Evolutionary conservation across 2,888 invertebrate genomes (phyloP).

Genomic region (Drosophila fungiperda): DNA sequence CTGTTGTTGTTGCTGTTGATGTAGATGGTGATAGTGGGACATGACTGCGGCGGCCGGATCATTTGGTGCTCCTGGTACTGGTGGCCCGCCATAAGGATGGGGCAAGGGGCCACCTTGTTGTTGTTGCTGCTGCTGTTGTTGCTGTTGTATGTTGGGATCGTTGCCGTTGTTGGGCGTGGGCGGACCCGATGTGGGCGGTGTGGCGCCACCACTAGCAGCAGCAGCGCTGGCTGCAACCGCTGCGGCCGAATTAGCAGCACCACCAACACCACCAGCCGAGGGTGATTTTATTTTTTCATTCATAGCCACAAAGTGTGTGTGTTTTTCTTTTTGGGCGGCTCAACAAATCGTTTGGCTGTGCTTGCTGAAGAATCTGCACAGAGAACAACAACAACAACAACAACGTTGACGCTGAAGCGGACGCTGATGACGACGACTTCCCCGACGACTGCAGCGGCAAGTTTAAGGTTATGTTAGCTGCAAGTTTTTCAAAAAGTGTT

Average conservation of each 20-base stretch:
- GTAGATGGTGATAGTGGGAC: conserved; percentile 83
- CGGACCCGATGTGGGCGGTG: conserved; percentile 76
- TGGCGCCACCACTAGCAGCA: conserved; percentile 57
- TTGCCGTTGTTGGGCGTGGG: conserved; percentile 81
- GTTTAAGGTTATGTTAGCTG: conserved; percentile 81
- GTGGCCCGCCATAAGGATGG: conserved; percentile 81
- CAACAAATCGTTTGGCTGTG: conserved; percentile 69
- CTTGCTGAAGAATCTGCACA: conserved; percentile 60
- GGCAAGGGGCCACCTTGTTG: conserved; percentile 57
- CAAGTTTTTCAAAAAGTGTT: conserved; percentile 61
- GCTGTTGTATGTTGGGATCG: conserved; percentile 72
- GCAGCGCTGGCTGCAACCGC: conserved; percentile 49
- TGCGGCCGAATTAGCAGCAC: conserved; percentile 38
- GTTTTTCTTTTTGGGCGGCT: conserved; percentile 54
- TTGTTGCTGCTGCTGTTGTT: conserved; percentile 21
- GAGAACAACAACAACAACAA: conserved; percentile 68
- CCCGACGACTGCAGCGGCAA: conserved; percentile 83
- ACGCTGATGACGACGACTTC: conserved; percentile 75
- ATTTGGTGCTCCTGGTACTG: conserved; percentile 70
- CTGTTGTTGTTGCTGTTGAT: conserved; percentile 80
- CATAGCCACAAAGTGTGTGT: conserved; percentile 59
- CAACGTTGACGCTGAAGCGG: conserved; percentile 48
- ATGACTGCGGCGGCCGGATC: conserved; percentile 76
- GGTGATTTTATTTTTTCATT: conserved; percentile 85
- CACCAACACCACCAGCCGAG: conserved; percentile 71